Base-by-base conservation (phyloP, 2,888 invertebrate species). In the Hypomecis atomaria region DNA sequence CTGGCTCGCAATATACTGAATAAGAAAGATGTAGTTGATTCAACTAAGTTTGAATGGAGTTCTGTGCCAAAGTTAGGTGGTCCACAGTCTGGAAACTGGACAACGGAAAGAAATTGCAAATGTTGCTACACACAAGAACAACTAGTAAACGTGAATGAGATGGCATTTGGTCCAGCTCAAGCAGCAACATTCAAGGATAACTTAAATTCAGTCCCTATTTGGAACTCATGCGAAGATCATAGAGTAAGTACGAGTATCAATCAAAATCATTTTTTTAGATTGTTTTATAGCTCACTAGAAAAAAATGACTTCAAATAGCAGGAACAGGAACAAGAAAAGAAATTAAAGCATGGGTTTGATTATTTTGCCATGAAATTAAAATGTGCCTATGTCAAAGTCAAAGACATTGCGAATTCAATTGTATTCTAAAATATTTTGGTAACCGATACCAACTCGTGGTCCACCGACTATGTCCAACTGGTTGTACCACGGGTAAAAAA, bases 121-220 rank as follows among this genome's bases (percentile, higher is more conserved):
- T 60, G 60, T 33, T 60, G 65, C 38, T 65, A 60, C 11, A 47
- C 13, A 4, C 47, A 65, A 52, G 47, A 37, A 8, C 62, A 62
- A 37, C 52, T 66, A 8, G 23, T 57, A 4, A 47, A 59, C 33
- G 45, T 38, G 4, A 45, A 50, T n/a, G 59, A 59, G 6, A 5
- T 66, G 8, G 13, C 55, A 2, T 62, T 66, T 44, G 62, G 66
- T 13, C 59, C 66, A 6, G 47, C 62, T 1, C 66, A 66, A 40
- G 37, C 9, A 5, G 45, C 62, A n/a, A 10, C 59, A 4, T 59
- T 62, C 9, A 57, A 36, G 44, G 42, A 62, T 4, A 56, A 59
- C 11, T 65, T 65, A 36, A 72, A 70, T 38, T 33, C 54, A 3
- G 40, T 70, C 9, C 49, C 62, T 23, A 54, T 70, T 4, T 67